Evolutionary conservation across 1,140 invertebrate genomes (phyloP).

Genomic region (Sminthurides bifidus): DNA sequence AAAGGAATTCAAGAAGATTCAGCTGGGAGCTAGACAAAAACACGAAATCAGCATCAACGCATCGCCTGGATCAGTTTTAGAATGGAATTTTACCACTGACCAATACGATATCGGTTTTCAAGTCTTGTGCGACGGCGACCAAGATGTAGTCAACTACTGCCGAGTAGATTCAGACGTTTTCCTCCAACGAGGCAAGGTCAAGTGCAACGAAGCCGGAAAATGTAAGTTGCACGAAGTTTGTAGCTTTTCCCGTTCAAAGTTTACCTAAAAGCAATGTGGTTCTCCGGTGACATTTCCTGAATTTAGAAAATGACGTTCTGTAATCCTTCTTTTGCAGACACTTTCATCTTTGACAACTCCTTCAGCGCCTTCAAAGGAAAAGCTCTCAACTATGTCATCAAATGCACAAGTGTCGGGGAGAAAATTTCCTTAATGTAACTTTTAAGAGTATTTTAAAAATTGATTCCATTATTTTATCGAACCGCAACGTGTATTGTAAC

Average conservation of each 20-base stretch:
- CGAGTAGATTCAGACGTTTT: neutral
- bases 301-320: neutral
- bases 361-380: neutral
- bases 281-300: neutral
- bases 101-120: neutral
- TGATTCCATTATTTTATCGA: too few relatives aligned
- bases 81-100: neutral
- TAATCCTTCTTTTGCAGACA: neutral
- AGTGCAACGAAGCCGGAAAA: neutral
- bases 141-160: neutral
- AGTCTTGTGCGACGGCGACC: neutral
- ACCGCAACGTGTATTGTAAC: too few relatives aligned
- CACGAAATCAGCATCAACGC: neutral
- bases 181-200: neutral
- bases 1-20: neutral
- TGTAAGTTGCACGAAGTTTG: neutral
- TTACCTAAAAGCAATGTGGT: neutral
- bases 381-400: neutral
- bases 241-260: neutral
- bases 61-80: neutral
- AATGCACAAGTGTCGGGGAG: neutral
- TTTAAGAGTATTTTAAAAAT: too few relatives aligned
- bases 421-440: too few relatives aligned
- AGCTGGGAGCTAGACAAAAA: neutral
- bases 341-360: neutral